Conservation (phyloP, 2,888 invertebrate genomes). For the Mystacides longicornis region DNA sequence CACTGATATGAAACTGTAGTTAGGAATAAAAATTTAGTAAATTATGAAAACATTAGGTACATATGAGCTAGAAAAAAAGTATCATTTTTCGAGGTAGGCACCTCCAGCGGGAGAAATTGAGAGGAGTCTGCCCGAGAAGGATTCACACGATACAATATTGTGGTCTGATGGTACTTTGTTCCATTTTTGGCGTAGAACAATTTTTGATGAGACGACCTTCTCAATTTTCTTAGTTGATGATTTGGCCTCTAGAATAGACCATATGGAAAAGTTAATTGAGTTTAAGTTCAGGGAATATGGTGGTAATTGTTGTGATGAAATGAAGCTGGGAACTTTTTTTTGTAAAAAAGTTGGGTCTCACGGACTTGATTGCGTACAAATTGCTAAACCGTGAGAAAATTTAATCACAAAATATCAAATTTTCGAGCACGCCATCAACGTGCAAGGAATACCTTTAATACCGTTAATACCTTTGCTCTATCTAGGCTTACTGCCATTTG, state of each 20-base stretch:
- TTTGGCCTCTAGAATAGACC: slow-evolving; percentile 13
- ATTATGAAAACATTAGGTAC: too few relatives aligned
- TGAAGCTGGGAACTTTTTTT: slow-evolving; percentile 4
- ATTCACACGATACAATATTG: background rate
- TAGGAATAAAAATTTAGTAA: too few relatives aligned
- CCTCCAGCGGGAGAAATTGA: background rate
- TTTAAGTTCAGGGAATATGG: slow-evolving; percentile 15
- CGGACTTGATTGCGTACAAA: background rate
- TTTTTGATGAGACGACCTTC: slow-evolving; percentile 6
- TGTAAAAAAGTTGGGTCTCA: background rate
- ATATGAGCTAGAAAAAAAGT: background rate
- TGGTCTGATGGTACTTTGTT: slow-evolving; percentile 1
- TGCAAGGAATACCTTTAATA: too few relatives aligned
- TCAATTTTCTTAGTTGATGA: slow-evolving; percentile 10
- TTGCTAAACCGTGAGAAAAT: too few relatives aligned
- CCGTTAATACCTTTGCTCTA: too few relatives aligned
- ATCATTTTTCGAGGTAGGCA: slow-evolving; percentile 2
- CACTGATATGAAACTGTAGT: too few relatives aligned
- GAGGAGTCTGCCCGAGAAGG: slow-evolving; percentile 1
- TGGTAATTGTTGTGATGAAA: slow-evolving; percentile 1
- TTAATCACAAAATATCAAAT: too few relatives aligned
- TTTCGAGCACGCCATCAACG: too few relatives aligned
- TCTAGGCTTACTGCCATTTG: too few relatives aligned
- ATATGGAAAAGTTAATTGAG: slow-evolving; percentile 14
- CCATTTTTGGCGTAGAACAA: slow-evolving; percentile 10